Evolutionary conservation across 2,888 invertebrate species (phyloP).

Genomic region (Automeris io): DNA sequence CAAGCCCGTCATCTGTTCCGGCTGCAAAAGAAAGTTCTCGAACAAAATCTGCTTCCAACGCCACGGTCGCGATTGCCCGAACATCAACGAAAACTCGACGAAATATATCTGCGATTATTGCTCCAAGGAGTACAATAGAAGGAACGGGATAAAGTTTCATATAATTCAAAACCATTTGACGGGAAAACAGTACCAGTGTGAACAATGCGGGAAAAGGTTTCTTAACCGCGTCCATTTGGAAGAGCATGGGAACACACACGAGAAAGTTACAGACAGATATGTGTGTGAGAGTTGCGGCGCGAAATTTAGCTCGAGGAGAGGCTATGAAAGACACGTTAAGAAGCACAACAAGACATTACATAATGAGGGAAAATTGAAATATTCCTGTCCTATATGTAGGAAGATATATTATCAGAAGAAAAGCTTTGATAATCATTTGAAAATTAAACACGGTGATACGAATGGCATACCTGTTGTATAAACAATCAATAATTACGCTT

Average conservation of each 20-base stretch:
- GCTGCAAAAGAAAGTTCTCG: slow-evolving; percentile 29
- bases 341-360: slow-evolving; percentile 16
- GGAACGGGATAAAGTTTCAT: slow-evolving; percentile 26
- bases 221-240: slow-evolving; percentile 23
- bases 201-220: slow-evolving; percentile 40
- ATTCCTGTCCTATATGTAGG: slow-evolving; percentile 13
- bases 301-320: slow-evolving; percentile 35
- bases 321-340: slow-evolving; percentile 33
- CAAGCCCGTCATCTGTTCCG: slow-evolving; percentile 21
- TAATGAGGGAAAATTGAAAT: slow-evolving; percentile 3
- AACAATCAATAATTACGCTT: too few relatives aligned
- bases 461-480: too few relatives aligned
- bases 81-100: slow-evolving; percentile 1
- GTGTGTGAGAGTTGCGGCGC: slow-evolving; percentile 32
- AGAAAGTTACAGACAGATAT: slow-evolving; percentile 30
- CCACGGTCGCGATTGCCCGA: slow-evolving; percentile 26
- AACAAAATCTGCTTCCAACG: slow-evolving; percentile 30
- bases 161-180: slow-evolving; percentile 28
- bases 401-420: slow-evolving; percentile 14
- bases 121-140: slow-evolving; percentile 24
- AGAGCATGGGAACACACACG: slow-evolving; percentile 40
- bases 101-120: slow-evolving; percentile 43
- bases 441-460: slow-evolving; percentile 13
- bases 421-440: slow-evolving; percentile 16
- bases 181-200: slow-evolving; percentile 28